Evolutionary conservation across 2,113 vertebrate genomes (phyloP), one percentile per base, ranked within the genome.

Genomic region (Chamaetylas fuelleborni): DNA sequence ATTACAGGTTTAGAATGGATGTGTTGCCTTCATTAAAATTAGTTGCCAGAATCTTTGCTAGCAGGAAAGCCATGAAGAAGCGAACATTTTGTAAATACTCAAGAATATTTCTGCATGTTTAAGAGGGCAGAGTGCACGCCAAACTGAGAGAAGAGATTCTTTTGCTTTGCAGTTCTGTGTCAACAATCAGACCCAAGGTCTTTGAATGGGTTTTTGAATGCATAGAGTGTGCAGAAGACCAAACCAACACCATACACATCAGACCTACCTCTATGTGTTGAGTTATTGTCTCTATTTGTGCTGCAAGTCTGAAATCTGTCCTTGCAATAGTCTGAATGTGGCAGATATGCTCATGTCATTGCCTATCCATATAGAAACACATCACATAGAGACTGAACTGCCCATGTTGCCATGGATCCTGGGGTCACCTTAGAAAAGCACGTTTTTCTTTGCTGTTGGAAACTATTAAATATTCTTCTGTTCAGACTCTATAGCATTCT

Each of bases 71-170:
- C 1, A 16, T 19, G 19, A 79, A 60, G 34, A 57, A 56, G 1
- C 0, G 1, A 56, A 12, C 0, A 2, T 28, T 67, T 85, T 19
- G 1, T 2, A 7, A 84, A 42, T 54, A 82, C 11, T 2, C 5
- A 36, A 29, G 17, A 36, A 51, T 38, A 2, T 47, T 70, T n/a
- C 47, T 60, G 16, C 43, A 29, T 22, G 2, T 10, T 79, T 79
- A 40, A 51, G 58, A 57, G 10, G 29, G 5, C 3, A 17, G 9
- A 31, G 0, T 36, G 19, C 26, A 60, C 31, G 16, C 8, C 53
- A 74, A 82, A 65, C 10, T 26, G 22, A 50, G 26, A 67, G 23
- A 66, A 81, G 14, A 65, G 15, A 34, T 45, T 3, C 24, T 80
- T 88, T 90, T 61, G 29, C 23, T 81, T 54, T 62, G 26, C 20